These are phyloP conservation scores for Drosophila rellima DNA, from an alignment of 2,888 invertebrate genomes.

Conservation along the genomic window DNA sequence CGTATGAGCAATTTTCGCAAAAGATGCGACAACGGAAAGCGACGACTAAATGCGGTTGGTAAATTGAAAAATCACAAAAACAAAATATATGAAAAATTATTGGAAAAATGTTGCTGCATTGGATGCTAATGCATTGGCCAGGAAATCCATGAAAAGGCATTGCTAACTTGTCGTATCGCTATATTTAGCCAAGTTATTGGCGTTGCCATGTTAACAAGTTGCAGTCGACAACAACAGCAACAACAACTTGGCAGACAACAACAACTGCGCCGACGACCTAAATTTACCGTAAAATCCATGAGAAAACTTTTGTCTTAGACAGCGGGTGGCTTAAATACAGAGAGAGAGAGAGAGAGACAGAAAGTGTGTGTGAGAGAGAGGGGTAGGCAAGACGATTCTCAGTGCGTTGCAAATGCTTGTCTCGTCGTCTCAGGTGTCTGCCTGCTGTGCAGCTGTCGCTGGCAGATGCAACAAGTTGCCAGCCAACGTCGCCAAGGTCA, in stretches of 20 bases:
- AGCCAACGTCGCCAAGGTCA: conserved; percentile 71
- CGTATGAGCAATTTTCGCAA: conserved; percentile 50
- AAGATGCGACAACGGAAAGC: conserved; percentile 1
- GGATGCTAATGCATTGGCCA: conserved; percentile 69
- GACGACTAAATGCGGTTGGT: conserved; percentile 27
- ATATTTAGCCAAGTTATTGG: conserved; percentile 79
- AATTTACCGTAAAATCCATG: conserved; percentile 79
- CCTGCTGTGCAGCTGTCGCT: conserved; percentile 70
- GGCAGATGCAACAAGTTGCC: conserved; percentile 77
- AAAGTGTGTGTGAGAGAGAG: neutral
- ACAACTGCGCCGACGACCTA: conserved; percentile 63
- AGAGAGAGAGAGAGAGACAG: too few relatives aligned
- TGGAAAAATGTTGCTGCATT: conserved; percentile 35
- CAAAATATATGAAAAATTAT: conserved; percentile 27
- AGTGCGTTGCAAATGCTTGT: conserved; percentile 41
- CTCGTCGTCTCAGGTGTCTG: conserved; percentile 74
- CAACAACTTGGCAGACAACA: neutral
- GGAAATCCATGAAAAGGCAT: conserved; percentile 64
- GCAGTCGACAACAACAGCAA: conserved; percentile 38
- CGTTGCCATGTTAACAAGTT: conserved; percentile 75
- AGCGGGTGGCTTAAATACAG: conserved; percentile 42
- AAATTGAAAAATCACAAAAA: conserved; percentile 21
- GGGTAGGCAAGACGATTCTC: conserved; percentile 28
- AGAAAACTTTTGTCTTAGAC: conserved; percentile 63
- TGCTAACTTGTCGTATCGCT: conserved; percentile 62